Percentiles rank a stretch among this genome's conserved stretches.
These are phyloP conservation scores for Chaetura pelagica DNA, from an alignment of 2,113 vertebrate genomes.

Conservation along the genomic window DNA sequence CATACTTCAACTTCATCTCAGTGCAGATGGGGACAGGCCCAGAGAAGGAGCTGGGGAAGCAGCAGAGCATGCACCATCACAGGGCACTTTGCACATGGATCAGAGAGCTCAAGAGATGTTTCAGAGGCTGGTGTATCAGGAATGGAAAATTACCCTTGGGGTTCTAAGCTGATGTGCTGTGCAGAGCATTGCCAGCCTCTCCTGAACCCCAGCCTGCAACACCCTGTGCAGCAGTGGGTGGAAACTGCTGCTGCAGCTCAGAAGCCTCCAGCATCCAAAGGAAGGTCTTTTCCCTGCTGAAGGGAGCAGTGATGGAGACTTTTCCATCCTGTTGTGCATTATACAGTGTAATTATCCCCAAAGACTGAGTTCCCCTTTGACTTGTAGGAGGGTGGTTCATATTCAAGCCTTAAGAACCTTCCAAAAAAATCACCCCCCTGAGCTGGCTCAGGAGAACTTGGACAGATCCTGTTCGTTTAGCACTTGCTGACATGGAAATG, in stretches of 20 bases:
- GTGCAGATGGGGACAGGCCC: background rate
- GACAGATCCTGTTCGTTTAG: background rate
- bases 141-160: background rate
- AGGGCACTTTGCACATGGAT: accelerated
- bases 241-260: background rate
- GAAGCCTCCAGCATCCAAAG: background rate
- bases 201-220: background rate
- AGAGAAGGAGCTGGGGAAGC: background rate
- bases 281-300: background rate
- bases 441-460: background rate
- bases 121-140: background rate
- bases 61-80: background rate
- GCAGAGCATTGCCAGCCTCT: background rate
- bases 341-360: background rate
- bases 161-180: background rate
- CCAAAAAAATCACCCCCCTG: background rate
- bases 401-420: background rate
- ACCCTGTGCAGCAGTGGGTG: background rate
- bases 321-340: accelerated
- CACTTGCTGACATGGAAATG: background rate
- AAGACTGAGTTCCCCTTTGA: background rate
- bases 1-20: accelerated
- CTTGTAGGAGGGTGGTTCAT: background rate
- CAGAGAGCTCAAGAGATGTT: background rate
- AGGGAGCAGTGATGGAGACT: background rate